These are phyloP conservation scores for Oreochromis grahami DNA, from an alignment of 2,797 vertebrate species.

Conservation along the genomic window DNA sequence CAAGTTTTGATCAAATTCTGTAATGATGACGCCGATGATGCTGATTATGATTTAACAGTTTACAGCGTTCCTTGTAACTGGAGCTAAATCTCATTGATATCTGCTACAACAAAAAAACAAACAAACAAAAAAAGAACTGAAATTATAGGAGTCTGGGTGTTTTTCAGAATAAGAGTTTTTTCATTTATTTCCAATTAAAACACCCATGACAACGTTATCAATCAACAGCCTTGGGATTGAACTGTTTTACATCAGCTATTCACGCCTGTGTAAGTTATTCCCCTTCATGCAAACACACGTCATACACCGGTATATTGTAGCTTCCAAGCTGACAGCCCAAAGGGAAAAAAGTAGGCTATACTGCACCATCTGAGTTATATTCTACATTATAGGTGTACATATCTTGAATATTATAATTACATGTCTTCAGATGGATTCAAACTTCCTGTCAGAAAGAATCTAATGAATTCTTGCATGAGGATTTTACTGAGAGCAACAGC, in stretches of 20 bases:
- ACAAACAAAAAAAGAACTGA: background rate
- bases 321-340: conserved; percentile 19
- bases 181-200: conserved; percentile 8
- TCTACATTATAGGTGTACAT: conserved; percentile 64
- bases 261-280: conserved; percentile 39
- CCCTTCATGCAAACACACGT: conserved; percentile 31
- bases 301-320: conserved; percentile 27
- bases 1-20: conserved; percentile 49
- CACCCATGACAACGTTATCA: conserved; percentile 33
- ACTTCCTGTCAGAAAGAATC: conserved; percentile 71
- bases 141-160: background rate
- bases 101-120: background rate
- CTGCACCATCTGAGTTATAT: conserved; percentile 18
- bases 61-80: conserved; percentile 7
- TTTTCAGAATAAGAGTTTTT: background rate
- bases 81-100: conserved; percentile 16
- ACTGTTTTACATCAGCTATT: conserved; percentile 56
- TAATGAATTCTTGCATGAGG: conserved; percentile 70
- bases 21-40: conserved; percentile 24
- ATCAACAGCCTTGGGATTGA: background rate
- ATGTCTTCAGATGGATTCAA: conserved; percentile 66
- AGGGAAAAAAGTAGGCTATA: conserved; percentile 29
- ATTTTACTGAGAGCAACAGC: conserved; percentile 65
- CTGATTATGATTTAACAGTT: conserved; percentile 60
- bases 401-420: conserved; percentile 69